Percentiles rank a stretch among this genome's conserved stretches.
Conservation (phyloP, 2,888 invertebrate genomes). For the Euphydryas editha region DNA sequence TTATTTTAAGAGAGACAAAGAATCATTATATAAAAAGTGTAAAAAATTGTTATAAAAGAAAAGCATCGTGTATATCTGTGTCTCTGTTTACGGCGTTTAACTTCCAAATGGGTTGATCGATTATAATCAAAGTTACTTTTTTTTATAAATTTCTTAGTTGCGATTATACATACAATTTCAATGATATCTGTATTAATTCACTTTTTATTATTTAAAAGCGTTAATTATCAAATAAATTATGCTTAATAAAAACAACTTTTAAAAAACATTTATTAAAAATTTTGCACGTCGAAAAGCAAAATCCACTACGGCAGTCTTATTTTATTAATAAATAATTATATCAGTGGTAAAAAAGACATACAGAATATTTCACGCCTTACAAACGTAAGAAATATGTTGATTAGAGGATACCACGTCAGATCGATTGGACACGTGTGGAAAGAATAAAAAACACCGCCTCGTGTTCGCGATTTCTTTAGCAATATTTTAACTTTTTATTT, state of each 20-base stretch:
- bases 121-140: too few species aligned
- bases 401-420: conserved; percentile 19
- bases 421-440: conserved; percentile 20
- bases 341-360: background rate
- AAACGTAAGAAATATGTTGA: conserved; percentile 7
- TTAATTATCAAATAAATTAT: background rate
- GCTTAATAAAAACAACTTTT: background rate
- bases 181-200: too few species aligned
- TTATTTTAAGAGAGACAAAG: too few species aligned
- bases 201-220: too few species aligned
- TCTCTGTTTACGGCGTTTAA: too few species aligned
- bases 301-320: background rate
- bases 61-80: too few species aligned
- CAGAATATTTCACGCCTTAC: background rate
- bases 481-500: conserved; percentile 1
- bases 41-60: too few species aligned
- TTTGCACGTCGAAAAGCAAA: background rate
- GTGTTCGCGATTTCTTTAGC: conserved; percentile 11
- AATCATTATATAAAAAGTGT: too few species aligned
- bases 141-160: too few species aligned
- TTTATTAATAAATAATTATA: background rate
- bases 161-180: too few species aligned
- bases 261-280: background rate
- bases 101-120: too few species aligned
- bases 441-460: conserved; percentile 18